These are phyloP conservation scores for Chanos chanos DNA, from an alignment of 2,797 vertebrate genomes.

Conservation along the genomic window DNA sequence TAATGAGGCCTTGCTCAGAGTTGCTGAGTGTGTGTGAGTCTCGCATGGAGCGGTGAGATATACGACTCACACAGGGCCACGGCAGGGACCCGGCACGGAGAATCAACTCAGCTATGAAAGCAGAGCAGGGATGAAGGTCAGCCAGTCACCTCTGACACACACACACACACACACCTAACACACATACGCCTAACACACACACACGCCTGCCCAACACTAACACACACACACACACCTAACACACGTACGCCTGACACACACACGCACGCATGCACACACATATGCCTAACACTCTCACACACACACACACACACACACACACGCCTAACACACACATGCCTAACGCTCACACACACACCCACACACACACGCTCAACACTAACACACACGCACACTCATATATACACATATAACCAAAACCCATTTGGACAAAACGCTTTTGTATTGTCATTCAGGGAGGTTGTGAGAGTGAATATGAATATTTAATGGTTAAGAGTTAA, in stretches of 20 bases:
- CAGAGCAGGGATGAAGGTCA: constrained; percentile 54
- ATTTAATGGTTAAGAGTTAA: constrained; percentile 67
- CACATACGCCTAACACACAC: not conserved
- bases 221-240: no score
- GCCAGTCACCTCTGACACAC: constrained; percentile 33
- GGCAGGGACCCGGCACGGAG: no score
- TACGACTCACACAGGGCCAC: constrained; percentile 37
- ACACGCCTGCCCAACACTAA: no score
- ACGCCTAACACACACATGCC: not conserved
- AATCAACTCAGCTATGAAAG: constrained; percentile 55
- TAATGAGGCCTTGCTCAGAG: constrained; percentile 67
- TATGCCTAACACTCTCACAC: not conserved
- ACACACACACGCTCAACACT: not conserved
- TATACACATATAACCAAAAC: not conserved
- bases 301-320: not conserved
- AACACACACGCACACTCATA: not conserved
- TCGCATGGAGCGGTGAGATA: constrained; percentile 38
- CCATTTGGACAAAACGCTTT: constrained; percentile 30
- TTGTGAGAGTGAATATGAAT: constrained; percentile 63
- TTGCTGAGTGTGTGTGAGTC: constrained; percentile 59
- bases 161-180: constrained; percentile 5
- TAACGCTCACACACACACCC: not conserved
- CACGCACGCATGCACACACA: no score
- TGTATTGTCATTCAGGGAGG: constrained; percentile 33
- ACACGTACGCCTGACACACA: not conserved